Evolutionary conservation across 2,797 vertebrate species (phyloP).

Genomic region (Acestrorhynchus altus): DNA sequence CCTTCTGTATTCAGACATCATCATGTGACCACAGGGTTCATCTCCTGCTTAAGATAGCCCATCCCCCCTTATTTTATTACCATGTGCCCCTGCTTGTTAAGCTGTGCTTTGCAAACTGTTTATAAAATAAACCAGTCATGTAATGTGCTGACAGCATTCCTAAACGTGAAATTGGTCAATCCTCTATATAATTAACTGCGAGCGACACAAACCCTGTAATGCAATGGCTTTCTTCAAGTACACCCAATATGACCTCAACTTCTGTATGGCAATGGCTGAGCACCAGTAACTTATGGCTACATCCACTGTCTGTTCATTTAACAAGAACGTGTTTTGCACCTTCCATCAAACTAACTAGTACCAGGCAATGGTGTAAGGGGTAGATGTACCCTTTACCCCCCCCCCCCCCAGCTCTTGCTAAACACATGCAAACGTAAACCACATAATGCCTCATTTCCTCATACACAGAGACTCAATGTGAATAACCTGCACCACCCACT

Average conservation of each 20-base stretch:
- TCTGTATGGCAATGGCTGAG: not conserved
- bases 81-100: conserved; percentile 16
- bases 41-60: conserved; percentile 35
- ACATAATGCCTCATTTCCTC: conserved; percentile 42
- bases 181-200: not conserved
- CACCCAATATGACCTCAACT: not conserved
- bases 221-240: not conserved
- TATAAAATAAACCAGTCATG: conserved; percentile 7
- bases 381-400: not conserved
- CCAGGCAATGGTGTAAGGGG: conserved; percentile 23
- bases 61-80: conserved; percentile 40
- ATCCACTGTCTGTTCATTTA: not conserved
- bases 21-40: conserved; percentile 39
- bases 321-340: conserved; percentile 10
- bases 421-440: conserved; percentile 38
- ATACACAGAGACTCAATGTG: conserved; percentile 48
- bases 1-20: conserved; percentile 6
- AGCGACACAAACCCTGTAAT: not conserved
- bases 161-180: not conserved
- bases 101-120: not conserved
- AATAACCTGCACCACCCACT: conserved; percentile 16
- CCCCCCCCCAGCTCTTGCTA: conserved; percentile 28
- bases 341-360: conserved; percentile 20
- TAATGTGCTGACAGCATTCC: too few relatives aligned
- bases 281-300: not conserved